These are phyloP conservation scores for Lanistes nyassanus DNA, from an alignment of 1,140 invertebrate species.

Conservation along the genomic window DNA sequence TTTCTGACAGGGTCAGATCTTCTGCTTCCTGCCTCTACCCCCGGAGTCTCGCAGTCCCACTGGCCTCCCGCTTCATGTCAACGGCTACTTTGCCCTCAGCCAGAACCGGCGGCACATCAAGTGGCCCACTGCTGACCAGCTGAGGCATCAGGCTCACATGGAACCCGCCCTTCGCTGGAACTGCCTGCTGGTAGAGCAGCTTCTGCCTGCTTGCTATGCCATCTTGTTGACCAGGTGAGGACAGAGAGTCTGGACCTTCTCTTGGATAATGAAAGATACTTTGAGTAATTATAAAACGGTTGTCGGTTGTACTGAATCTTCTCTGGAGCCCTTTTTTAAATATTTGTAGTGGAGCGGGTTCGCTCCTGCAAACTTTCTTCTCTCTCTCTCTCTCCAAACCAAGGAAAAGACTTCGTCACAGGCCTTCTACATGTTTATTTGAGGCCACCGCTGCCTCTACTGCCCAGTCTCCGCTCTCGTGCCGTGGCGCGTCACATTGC, in stretches of 20 bases:
- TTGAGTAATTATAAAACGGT: too few species aligned
- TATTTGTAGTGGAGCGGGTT: not conserved
- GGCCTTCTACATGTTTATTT: too few species aligned
- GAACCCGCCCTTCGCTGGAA: conserved; percentile 57
- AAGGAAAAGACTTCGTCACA: too few species aligned
- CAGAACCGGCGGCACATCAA: conserved; percentile 57
- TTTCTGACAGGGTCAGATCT: conserved; percentile 42
- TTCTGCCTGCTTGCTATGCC: conserved; percentile 26
- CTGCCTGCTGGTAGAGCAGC: conserved; percentile 49
- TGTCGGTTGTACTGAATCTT: not conserved
- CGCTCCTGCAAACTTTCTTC: too few species aligned
- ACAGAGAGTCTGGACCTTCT: too few species aligned
- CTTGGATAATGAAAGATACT: too few species aligned
- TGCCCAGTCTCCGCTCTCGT: too few species aligned
- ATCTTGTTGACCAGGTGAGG: not conserved
- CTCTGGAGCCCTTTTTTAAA: not conserved
- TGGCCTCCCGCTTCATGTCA: conserved; percentile 59
- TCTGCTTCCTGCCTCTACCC: conserved; percentile 60
- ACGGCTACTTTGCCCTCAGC: conserved; percentile 58
- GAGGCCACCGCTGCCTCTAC: too few species aligned
- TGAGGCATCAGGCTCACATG: conserved; percentile 23
- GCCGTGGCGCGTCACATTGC: too few species aligned
- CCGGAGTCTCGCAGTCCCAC: conserved; percentile 40
- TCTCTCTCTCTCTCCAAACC: too few species aligned
- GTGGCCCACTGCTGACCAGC: conserved; percentile 47